Percentiles rank a stretch among this genome's conserved stretches.
Evolutionary conservation across 2,888 invertebrate genomes (phyloP).

Genomic region (Epistrophe grossulariae): DNA sequence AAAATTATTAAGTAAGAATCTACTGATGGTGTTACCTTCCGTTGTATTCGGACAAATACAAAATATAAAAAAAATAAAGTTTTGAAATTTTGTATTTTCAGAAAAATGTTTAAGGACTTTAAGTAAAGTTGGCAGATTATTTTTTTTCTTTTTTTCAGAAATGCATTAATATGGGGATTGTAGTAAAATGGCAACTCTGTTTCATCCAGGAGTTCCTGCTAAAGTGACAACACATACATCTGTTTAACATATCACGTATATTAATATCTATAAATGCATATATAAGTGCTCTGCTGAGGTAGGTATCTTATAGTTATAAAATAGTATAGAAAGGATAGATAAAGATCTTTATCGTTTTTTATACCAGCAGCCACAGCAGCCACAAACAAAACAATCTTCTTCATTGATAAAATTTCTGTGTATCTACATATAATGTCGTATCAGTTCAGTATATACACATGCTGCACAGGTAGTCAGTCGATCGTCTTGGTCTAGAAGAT

Average conservation of each 20-base stretch:
- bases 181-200: not conserved
- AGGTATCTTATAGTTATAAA: not conserved
- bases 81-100: too few relatives aligned
- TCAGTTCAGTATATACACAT: constrained; percentile 19
- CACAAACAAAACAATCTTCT: constrained; percentile 22
- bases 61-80: too few relatives aligned
- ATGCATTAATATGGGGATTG: not conserved
- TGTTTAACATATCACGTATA: constrained; percentile 24
- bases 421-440: not conserved
- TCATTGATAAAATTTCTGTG: constrained; percentile 33
- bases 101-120: not conserved
- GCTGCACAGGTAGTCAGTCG: constrained; percentile 63
- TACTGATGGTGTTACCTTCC: too few relatives aligned
- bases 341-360: constrained; percentile 36
- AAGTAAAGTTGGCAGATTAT: not conserved
- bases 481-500: not conserved
- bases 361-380: not conserved
- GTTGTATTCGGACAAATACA: too few relatives aligned
- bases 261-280: not conserved
- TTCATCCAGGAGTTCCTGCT: constrained; percentile 5
- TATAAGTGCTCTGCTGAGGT: constrained; percentile 10
- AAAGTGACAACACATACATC: constrained; percentile 23
- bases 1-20: too few relatives aligned
- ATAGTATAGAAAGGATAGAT: constrained; percentile 32
- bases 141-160: not conserved